phyloP scores from a whole-genome alignment of 2,797 vertebrate species.

The Podargus strigoides region DNA sequence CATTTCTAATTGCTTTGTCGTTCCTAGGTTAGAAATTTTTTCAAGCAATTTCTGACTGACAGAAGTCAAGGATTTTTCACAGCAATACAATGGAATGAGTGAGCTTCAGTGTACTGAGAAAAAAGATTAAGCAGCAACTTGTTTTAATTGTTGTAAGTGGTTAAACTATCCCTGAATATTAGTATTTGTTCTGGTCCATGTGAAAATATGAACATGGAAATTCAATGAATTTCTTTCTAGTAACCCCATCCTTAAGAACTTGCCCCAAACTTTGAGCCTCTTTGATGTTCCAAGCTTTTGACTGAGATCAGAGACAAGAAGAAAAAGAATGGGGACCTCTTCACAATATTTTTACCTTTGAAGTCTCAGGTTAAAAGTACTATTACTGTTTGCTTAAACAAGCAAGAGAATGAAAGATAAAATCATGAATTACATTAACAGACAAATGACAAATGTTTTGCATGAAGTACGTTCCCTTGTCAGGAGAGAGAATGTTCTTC shows the following conservation, averaged over 20 bases:
- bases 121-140: conserved; percentile 19
- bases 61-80: not conserved
- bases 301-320: conserved; percentile 45
- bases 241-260: conserved; percentile 42
- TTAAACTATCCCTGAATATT: conserved; percentile 12
- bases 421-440: conserved; percentile 57
- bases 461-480: conserved; percentile 39
- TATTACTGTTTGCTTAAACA: conserved; percentile 46
- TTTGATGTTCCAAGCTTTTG: conserved; percentile 56
- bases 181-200: conserved; percentile 10
- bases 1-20: not conserved
- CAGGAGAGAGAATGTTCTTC: not conserved
- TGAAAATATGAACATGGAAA: not conserved
- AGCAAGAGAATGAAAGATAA: conserved; percentile 34
- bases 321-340: conserved; percentile 24
- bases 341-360: conserved; percentile 54
- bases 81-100: not conserved
- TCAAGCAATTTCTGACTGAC: not conserved
- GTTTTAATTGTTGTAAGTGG: conserved; percentile 15
- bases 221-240: conserved; percentile 24
- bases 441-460: conserved; percentile 42
- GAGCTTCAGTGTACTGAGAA: not conserved
- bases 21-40: not conserved
- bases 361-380: conserved; percentile 57
- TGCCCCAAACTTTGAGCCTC: conserved; percentile 30